Evolutionary conservation across 2,113 vertebrate genomes (phyloP).

Genomic region (Meleagris gallopavo): DNA sequence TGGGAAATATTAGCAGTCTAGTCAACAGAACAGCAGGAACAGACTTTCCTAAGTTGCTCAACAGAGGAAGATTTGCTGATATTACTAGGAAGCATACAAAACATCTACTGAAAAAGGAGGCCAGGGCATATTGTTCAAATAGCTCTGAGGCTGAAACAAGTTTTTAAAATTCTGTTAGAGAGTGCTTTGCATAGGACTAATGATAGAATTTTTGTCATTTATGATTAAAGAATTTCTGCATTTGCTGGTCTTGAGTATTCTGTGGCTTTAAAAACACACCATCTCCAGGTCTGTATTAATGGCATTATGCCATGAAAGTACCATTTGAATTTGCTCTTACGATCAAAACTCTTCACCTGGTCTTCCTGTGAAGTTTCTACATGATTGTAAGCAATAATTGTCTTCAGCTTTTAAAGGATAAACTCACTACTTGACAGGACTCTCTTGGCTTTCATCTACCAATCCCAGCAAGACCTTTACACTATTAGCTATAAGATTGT

Average conservation of each 20-base stretch:
- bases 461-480: not conserved
- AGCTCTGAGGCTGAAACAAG: not conserved
- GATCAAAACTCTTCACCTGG: not conserved
- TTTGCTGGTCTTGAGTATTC: no score
- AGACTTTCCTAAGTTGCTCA: not conserved
- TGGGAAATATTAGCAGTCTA: not conserved
- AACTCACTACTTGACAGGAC: not conserved
- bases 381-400: not conserved
- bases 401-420: not conserved
- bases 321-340: not conserved
- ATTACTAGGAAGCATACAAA: not conserved
- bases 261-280: not conserved
- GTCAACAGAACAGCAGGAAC: not conserved
- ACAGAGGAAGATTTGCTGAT: not conserved
- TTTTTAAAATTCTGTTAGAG: not conserved
- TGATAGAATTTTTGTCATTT: not conserved
- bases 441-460: not conserved
- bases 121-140: not conserved
- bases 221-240: not conserved
- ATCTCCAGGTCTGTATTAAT: not conserved
- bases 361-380: not conserved
- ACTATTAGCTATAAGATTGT: not conserved
- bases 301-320: not conserved
- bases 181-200: not conserved
- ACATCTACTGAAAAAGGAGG: not conserved